A percentile compares a stretch with the other conserved stretches of the same genome.
phyloP scores from a whole-genome alignment of 2,797 vertebrate genomes.

The Pangasius sanitwongsei region DNA sequence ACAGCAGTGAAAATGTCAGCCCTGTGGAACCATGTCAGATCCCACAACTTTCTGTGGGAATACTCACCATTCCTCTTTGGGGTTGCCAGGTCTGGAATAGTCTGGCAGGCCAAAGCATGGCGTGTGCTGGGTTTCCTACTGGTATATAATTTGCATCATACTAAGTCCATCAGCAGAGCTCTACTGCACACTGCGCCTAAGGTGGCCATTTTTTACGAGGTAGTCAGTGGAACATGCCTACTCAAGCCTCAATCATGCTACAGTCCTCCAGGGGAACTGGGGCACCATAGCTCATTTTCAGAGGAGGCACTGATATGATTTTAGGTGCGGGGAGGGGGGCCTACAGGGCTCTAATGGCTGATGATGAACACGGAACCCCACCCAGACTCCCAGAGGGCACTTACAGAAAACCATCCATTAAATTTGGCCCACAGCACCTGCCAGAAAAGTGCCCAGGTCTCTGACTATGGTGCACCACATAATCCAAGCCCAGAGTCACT shows the following conservation, averaged over 20 bases:
- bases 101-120: not conserved
- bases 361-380: conserved; percentile 58
- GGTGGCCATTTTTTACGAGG: conserved; percentile 11
- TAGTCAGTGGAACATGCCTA: conserved; percentile 40
- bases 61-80: not conserved
- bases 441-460: conserved; percentile 55
- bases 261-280: conserved; percentile 37
- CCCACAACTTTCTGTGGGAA: not conserved
- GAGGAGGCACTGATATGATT: conserved; percentile 60
- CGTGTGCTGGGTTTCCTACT: not conserved
- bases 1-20: not conserved
- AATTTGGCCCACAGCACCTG: conserved; percentile 67
- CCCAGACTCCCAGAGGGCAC: conserved; percentile 56
- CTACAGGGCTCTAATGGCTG: conserved; percentile 57
- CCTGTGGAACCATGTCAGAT: not conserved
- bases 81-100: conserved; percentile 2
- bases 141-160: conserved; percentile 17
- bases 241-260: conserved; percentile 36
- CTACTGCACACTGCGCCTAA: conserved; percentile 13
- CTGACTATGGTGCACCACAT: conserved; percentile 28
- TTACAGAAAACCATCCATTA: conserved; percentile 66
- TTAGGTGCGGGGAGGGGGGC: conserved; percentile 45
- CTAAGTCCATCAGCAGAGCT: conserved; percentile 26
- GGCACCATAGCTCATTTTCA: conserved; percentile 45
- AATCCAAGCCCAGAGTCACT: conserved; percentile 3